Conservation (phyloP, 2,888 invertebrate species). For the Leucania comma region DNA sequence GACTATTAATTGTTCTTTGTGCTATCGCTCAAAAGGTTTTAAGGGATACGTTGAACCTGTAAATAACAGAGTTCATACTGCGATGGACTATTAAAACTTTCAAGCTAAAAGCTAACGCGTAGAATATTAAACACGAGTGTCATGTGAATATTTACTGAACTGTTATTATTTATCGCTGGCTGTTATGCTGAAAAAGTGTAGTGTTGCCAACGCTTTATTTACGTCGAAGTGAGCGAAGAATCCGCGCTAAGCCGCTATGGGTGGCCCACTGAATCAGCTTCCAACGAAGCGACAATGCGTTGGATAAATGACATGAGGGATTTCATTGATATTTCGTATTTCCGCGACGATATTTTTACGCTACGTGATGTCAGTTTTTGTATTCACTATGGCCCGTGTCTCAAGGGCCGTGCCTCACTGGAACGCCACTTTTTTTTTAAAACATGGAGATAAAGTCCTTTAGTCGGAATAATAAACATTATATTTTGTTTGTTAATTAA, state of each 20-base stretch:
- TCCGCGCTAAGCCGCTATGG: slow-evolving; percentile 53
- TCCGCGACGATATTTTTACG: slow-evolving; percentile 21
- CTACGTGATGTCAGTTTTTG: not conserved
- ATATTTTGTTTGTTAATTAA: no score
- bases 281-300: slow-evolving; percentile 55
- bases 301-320: slow-evolving; percentile 42
- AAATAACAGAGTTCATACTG: slow-evolving; percentile 39
- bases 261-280: slow-evolving; percentile 45
- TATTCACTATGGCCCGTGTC: not conserved
- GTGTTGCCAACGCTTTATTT: slow-evolving; percentile 65
- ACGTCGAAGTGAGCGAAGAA: slow-evolving; percentile 52
- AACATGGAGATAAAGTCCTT: no score
- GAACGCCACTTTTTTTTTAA: no score
- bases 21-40: slow-evolving; percentile 13
- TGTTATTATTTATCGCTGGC: slow-evolving; percentile 61
- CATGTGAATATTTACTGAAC: slow-evolving; percentile 59
- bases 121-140: slow-evolving; percentile 59
- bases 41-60: slow-evolving; percentile 25
- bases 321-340: slow-evolving; percentile 43
- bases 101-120: slow-evolving; percentile 42
- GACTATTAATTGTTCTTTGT: slow-evolving; percentile 11
- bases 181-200: slow-evolving; percentile 62
- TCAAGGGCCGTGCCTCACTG: no score
- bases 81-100: slow-evolving; percentile 60
- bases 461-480: no score